Base-by-base conservation (phyloP, 2,797 vertebrate species). In the Phrynocephalus guinanensis region DNA sequence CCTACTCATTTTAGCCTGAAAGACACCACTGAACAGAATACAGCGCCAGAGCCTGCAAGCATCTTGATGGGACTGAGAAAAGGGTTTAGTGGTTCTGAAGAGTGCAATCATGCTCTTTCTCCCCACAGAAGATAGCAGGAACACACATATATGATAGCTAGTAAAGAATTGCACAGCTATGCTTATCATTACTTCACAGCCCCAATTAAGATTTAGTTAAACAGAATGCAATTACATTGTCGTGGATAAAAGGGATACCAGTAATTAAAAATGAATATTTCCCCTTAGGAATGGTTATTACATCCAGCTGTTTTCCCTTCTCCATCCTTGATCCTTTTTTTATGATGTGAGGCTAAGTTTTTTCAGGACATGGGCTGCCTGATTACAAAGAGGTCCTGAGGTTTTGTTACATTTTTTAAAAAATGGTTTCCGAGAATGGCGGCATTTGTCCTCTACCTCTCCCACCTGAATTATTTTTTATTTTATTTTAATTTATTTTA, bases 261-360 rank as follows among this genome's bases (percentile, higher is more conserved):
- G 95, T 95, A 95, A 96, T 95, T 95, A 94, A 94, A 94, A 94
- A 92, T 82, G 67, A 94, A 87, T 89, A 63, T 81, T 94, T 92
- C 90, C 85, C 87, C 85, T 79, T 83, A 33, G 90, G 88, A 90
- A 79, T 89, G 56, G n/a, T n/a, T 79, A 76, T 79, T 68, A 15
- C 85, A 94, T 93, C 67, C 85, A 92, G 88, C 82, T 79, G 82
- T 1, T 92, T 71, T 33, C 85, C 77, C 20, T 13, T 78, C 13
- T 80, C 24, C 0, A 6, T 50, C 30, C 83, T 87, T 73, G 33
- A 91, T 33, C 16, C 30, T 4, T 89, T 79, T 80, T 91, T 0
- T 84, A 0, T 87, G 79, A 91, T 83, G 86, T 83, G 68, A 80
- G 81, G 88, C 86, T 16, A 79, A 82, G 68, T 30, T 79, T 71